phyloP scores from a whole-genome alignment of 2,888 invertebrate genomes.

The Clostera curtula region DNA sequence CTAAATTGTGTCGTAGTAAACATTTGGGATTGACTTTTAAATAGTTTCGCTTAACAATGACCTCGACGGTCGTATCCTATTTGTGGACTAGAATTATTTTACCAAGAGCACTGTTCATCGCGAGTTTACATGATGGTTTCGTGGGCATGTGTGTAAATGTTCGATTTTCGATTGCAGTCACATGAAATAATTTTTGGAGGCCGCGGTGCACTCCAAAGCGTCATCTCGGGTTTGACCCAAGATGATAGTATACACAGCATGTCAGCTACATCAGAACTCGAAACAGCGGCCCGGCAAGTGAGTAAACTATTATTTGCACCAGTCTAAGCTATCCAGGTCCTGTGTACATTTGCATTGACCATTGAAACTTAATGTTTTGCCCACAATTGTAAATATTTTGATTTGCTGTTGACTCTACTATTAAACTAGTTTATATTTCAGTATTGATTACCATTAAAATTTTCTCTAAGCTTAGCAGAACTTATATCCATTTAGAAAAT shows the following conservation, averaged over 20 bases:
- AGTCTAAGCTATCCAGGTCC: constrained; percentile 6
- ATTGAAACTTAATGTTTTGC: constrained; percentile 13
- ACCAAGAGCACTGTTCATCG: constrained; percentile 49
- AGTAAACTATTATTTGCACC: constrained; percentile 35
- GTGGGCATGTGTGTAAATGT: constrained; percentile 57
- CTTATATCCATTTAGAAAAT: too few species aligned
- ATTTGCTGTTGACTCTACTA: too few species aligned
- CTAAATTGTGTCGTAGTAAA: constrained; percentile 55
- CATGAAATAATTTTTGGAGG: constrained; percentile 64
- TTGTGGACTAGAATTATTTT: constrained; percentile 68
- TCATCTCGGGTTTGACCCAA: constrained; percentile 73
- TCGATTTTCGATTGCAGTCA: constrained; percentile 70
- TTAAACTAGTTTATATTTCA: too few species aligned
- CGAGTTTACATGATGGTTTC: constrained; percentile 39
- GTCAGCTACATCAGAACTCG: constrained; percentile 71
- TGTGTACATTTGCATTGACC: constrained; percentile 12
- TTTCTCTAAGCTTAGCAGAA: too few species aligned
- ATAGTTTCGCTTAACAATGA: constrained; percentile 64
- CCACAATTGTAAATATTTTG: constrained; percentile 24
- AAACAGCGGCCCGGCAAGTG: constrained; percentile 71
- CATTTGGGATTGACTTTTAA: constrained; percentile 49
- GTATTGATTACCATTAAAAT: too few species aligned
- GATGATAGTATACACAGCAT: constrained; percentile 72
- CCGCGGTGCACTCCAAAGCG: constrained; percentile 62
- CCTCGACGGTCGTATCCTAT: constrained; percentile 64